These are phyloP conservation scores for Cynoglossus semilaevis DNA, from an alignment of 2,113 vertebrate genomes.

Conservation along the genomic window DNA sequence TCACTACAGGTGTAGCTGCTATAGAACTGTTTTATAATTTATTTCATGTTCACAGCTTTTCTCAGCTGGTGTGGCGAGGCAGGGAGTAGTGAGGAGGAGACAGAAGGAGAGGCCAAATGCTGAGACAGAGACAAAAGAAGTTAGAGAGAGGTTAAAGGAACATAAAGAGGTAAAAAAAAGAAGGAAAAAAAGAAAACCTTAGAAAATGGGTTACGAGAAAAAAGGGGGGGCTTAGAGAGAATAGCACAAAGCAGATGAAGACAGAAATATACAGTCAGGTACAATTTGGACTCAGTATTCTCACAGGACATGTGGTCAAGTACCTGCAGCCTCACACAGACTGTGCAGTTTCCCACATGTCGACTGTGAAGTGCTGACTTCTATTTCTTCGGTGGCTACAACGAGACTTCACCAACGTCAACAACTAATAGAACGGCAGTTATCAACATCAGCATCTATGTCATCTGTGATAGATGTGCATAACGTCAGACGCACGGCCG, in stretches of 20 bases:
- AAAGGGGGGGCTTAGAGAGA: not conserved
- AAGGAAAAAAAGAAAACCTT: not conserved
- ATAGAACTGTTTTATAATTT: slow-evolving; percentile 64
- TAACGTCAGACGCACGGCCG: too few species aligned
- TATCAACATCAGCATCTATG: too few species aligned
- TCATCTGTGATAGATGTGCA: too few species aligned
- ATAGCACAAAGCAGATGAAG: not conserved
- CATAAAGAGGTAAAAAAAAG: not conserved
- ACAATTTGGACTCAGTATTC: slow-evolving; percentile 3
- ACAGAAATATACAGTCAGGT: not conserved
- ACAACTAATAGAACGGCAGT: too few species aligned
- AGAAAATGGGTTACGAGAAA: not conserved
- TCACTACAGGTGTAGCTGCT: slow-evolving; percentile 55
- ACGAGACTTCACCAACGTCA: too few species aligned
- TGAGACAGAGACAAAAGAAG: slow-evolving; percentile 3
- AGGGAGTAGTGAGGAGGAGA: slow-evolving; percentile 5
- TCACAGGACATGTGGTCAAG: not conserved
- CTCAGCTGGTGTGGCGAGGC: slow-evolving; percentile 16
- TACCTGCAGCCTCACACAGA: too few species aligned
- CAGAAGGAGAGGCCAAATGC: not conserved
- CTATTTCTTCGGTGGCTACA: too few species aligned
- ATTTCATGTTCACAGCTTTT: slow-evolving; percentile 43
- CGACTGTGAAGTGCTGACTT: too few species aligned
- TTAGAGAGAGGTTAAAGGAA: not conserved
- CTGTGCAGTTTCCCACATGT: too few species aligned